Conservation (phyloP, 2,797 vertebrate species). For the Atherinosoma microstoma region DNA sequence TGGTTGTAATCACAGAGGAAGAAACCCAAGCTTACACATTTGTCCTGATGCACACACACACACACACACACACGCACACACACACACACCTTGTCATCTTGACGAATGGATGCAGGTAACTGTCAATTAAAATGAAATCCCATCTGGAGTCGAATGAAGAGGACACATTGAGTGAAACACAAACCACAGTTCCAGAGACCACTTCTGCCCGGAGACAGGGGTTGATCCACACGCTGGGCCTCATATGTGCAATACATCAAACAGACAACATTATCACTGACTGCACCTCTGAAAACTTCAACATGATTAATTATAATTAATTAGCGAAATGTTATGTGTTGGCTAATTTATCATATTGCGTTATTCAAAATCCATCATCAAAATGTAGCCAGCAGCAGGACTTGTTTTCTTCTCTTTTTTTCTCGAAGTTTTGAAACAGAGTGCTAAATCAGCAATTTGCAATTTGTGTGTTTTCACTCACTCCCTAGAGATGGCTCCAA, state of each 20-base stretch:
- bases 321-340: constrained; percentile 76
- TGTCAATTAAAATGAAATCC: constrained; percentile 85
- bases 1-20: no score
- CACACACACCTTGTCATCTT: constrained; percentile 67
- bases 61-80: no score
- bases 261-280: constrained; percentile 78
- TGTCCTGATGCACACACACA: no score
- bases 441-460: constrained; percentile 74
- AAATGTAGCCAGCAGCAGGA: constrained; percentile 70
- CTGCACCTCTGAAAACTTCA: constrained; percentile 77
- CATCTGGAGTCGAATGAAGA: constrained; percentile 73
- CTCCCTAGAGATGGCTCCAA: constrained; percentile 55
- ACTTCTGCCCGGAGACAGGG: constrained; percentile 66
- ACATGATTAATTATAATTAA: constrained; percentile 85
- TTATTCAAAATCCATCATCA: constrained; percentile 82
- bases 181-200: constrained; percentile 52
- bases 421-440: constrained; percentile 49
- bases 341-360: constrained; percentile 83
- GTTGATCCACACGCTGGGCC: constrained; percentile 73
- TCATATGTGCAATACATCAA: constrained; percentile 80
- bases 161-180: constrained; percentile 63
- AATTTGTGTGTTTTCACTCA: constrained; percentile 63
- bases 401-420: constrained; percentile 17
- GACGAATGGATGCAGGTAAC: constrained; percentile 80
- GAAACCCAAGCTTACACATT: no score